These are phyloP conservation scores for Pagrus major DNA, from an alignment of 2,113 vertebrate species.

Conservation along the genomic window DNA sequence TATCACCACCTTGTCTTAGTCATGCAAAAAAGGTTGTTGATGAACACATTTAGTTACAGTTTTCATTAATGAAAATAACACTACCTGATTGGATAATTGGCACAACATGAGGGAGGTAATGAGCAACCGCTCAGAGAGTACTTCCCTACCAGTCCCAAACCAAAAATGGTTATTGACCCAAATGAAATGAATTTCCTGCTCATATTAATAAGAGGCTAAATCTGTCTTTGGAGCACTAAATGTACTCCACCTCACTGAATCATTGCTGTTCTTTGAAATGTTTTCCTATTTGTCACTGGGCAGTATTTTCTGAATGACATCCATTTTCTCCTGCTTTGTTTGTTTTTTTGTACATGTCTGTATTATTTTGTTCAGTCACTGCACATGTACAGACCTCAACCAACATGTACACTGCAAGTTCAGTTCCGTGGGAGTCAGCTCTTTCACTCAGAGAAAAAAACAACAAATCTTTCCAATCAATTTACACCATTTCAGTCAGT, in stretches of 20 bases:
- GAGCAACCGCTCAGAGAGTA: neutral
- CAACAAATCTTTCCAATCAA: conserved; percentile 48
- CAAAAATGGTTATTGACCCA: neutral
- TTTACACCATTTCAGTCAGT: conserved; percentile 54
- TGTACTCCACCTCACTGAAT: neutral
- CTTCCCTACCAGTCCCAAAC: neutral
- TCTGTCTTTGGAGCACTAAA: neutral
- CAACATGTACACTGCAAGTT: neutral
- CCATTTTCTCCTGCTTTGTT: neutral
- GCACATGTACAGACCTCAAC: conserved; percentile 1
- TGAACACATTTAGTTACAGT: too few relatives aligned
- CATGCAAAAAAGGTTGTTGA: too few relatives aligned
- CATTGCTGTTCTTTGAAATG: neutral
- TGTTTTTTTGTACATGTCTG: neutral
- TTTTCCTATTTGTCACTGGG: neutral
- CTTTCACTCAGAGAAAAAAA: conserved; percentile 39
- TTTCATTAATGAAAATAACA: too few relatives aligned
- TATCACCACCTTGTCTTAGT: too few relatives aligned
- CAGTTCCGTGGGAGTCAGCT: conserved; percentile 20
- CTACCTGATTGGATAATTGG: neutral
- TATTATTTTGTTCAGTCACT: conserved; percentile 22
- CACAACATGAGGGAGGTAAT: neutral
- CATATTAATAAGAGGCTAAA: neutral
- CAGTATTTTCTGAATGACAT: neutral
- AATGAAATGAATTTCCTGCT: neutral